Percentiles rank a stretch among this genome's conserved stretches.
Conservation (phyloP, 2,113 vertebrate species). For the Ursus arctos region DNA sequence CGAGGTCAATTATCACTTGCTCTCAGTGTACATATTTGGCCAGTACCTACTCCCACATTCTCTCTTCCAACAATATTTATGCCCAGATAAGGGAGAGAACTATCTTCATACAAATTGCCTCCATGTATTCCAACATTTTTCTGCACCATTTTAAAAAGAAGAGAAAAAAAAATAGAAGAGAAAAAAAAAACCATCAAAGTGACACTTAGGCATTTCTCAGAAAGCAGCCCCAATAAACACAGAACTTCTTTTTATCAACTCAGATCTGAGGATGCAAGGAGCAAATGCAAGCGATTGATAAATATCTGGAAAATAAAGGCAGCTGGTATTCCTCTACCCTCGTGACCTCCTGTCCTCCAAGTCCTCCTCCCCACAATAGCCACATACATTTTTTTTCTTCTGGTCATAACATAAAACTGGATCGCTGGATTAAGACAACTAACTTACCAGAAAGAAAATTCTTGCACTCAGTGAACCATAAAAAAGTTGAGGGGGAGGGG, state of each 20-base stretch:
- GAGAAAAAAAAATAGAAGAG: neutral
- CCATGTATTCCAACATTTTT: neutral
- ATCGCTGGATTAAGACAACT: neutral
- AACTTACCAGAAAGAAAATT: neutral
- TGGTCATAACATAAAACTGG: neutral
- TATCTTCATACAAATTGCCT: neutral
- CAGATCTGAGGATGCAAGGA: neutral
- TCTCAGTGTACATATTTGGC: neutral
- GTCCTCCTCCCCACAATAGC: neutral
- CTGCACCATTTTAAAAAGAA: neutral
- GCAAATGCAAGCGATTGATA: neutral
- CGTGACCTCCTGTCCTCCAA: neutral
- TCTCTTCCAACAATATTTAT: neutral
- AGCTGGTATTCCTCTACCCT: neutral
- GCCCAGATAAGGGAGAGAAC: neutral
- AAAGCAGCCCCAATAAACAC: neutral
- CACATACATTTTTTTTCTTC: neutral
- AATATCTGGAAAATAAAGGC: constrained; percentile 40
- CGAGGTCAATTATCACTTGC: neutral
- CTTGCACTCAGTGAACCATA: neutral
- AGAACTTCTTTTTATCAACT: neutral
- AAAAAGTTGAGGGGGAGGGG: neutral
- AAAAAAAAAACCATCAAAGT: neutral
- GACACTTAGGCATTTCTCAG: neutral
- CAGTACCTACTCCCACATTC: neutral